These are phyloP conservation scores for Scaptomyza parva DNA, from an alignment of 2,888 invertebrate species.

Conservation along the genomic window DNA sequence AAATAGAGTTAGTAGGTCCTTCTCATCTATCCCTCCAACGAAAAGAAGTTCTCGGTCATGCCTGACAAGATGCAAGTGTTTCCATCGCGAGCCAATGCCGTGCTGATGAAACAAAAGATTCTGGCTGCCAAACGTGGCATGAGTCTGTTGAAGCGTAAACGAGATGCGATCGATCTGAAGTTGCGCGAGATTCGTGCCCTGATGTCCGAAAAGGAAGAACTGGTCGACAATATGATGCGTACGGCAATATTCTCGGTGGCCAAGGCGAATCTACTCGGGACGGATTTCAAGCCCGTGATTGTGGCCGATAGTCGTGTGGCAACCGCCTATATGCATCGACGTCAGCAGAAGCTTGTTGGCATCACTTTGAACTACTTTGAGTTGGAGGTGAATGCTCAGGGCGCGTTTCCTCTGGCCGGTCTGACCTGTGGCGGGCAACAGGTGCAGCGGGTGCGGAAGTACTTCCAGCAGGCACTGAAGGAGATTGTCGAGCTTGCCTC, in stretches of 20 bases:
- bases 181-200: constrained; percentile 60
- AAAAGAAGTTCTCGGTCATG: constrained; percentile 41
- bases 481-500: constrained; percentile 66
- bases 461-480: constrained; percentile 57
- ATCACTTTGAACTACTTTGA: constrained; percentile 66
- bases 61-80: constrained; percentile 66
- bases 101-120: constrained; percentile 70
- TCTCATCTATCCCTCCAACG: background rate
- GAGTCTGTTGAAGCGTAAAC: constrained; percentile 75
- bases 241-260: constrained; percentile 75
- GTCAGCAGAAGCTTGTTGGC: constrained; percentile 70
- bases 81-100: constrained; percentile 79
- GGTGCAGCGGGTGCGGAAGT: constrained; percentile 63
- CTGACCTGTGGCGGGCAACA: constrained; percentile 77
- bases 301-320: constrained; percentile 52
- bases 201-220: constrained; percentile 35
- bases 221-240: constrained; percentile 53
- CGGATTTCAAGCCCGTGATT: constrained; percentile 69
- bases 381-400: constrained; percentile 26
- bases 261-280: constrained; percentile 75
- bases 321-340: constrained; percentile 45
- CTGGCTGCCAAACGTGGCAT: constrained; percentile 72
- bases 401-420: constrained; percentile 66
- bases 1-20: background rate
- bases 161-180: constrained; percentile 79